Evolutionary conservation across 2,888 invertebrate species (phyloP), one percentile per base, ranked within the genome.

Genomic region (Chrysodeixis includens): DNA sequence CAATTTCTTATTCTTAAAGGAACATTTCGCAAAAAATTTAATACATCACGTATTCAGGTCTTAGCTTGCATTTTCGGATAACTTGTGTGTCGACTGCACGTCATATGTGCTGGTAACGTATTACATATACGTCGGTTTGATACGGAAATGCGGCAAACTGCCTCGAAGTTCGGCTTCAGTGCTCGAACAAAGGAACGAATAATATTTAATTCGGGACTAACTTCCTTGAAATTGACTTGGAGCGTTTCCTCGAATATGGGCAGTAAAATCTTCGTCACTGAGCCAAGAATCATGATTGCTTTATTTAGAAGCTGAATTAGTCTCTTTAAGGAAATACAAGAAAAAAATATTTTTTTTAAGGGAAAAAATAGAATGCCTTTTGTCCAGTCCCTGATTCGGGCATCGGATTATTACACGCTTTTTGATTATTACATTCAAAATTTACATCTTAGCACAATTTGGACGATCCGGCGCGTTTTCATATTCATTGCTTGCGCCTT

Each of bases 371-470:
- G 65, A 74, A 69, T 4, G 32, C 32, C 51, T 58, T 26, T 56
- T 46, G 32, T 63, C 53, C 46, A 49, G 51, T 54, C 53, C 26
- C 56, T 71, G 62, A 78, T 71, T 71, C 59, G 62, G 49, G 49
- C 55, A 52, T 64, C 46, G 62, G 55, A 64, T 77, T 72, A 75
- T 75, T 69, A 74, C 78, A 79, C 46, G 18, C 20, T 49, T 49
- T 49, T 10, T 49, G 55, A 64, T 77, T 72, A 75, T 75, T 69
- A 74, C 78, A 79, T 87, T 76, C 71, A 83, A 84, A 83, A 85
- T 86, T 81, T 76, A 86, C 77, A 75, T 66, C 71, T 78, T 81
- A 85, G 80, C 77, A 83, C 86, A 88, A 89, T 89, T 86, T 76
- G 75, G 69, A 75, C 85, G 86, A 85, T 76, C 83, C 76, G 64